phyloP scores from a whole-genome alignment of 2,113 vertebrate species.

The Ictalurus furcatus region DNA sequence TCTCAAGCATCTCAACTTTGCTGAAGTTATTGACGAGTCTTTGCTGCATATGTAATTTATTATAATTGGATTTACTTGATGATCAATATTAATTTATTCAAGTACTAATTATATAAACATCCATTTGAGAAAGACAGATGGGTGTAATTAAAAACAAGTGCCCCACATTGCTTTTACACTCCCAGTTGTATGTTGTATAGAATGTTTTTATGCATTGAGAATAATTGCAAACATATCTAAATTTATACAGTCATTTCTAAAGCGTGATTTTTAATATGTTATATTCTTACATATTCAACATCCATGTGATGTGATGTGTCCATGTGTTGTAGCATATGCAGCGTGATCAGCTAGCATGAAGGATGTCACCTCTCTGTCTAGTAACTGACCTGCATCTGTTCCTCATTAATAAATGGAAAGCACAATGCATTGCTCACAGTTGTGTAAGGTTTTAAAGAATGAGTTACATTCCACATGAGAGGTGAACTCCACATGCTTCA shows the following conservation, averaged over 20 bases:
- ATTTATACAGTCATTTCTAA: background rate
- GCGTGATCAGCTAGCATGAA: background rate
- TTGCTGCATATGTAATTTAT: constrained; percentile 21
- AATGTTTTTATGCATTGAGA: constrained; percentile 29
- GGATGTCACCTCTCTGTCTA: constrained; percentile 11
- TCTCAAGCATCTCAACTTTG: constrained; percentile 2
- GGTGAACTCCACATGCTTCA: constrained; percentile 32
- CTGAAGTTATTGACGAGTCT: background rate
- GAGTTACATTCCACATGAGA: constrained; percentile 16
- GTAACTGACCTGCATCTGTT: background rate
- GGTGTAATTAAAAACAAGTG: constrained; percentile 36
- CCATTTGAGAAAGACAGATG: constrained; percentile 26
- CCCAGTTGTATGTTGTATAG: constrained; percentile 19
- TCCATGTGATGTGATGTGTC: background rate
- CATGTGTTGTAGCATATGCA: background rate
- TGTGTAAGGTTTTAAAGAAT: constrained; percentile 20
- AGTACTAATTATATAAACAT: constrained; percentile 28
- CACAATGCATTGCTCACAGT: background rate
- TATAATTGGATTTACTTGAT: constrained; percentile 31
- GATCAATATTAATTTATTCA: constrained; percentile 26
- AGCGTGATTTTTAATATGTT: constrained; percentile 6
- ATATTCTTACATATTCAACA: constrained; percentile 9
- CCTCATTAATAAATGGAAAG: background rate
- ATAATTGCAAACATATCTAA: constrained; percentile 46
- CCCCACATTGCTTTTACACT: constrained; percentile 9